phyloP scores from a whole-genome alignment of 1,140 invertebrate species.

The Dinothrombium tinctorium region DNA sequence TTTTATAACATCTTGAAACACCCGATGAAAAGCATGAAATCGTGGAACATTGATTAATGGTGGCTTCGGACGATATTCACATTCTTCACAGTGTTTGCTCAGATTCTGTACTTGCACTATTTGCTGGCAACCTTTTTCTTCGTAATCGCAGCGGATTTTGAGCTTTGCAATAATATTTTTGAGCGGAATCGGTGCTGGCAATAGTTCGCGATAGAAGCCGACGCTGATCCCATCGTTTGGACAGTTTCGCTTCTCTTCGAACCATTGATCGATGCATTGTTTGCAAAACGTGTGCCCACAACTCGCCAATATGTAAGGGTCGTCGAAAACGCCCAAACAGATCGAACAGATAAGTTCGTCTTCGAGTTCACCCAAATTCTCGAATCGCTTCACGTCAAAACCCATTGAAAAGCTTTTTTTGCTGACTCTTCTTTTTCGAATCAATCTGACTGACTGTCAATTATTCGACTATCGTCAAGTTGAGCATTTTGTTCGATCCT shows the following conservation, averaged over 20 bases:
- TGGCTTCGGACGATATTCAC: neutral
- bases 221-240: neutral
- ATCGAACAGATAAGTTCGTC: constrained; percentile 3
- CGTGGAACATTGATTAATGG: too few species aligned
- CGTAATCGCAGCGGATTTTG: constrained; percentile 3
- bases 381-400: neutral
- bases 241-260: neutral
- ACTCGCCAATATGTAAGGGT: neutral
- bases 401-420: too few species aligned
- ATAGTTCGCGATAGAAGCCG: neutral
- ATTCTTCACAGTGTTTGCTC: neutral
- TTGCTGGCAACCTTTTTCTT: constrained; percentile 4
- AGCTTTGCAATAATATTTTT: constrained; percentile 3
- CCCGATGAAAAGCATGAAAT: too few species aligned
- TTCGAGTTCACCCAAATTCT: neutral
- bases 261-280: neutral
- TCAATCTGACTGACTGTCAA: too few species aligned
- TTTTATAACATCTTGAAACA: too few species aligned
- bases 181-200: neutral
- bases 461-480: too few species aligned
- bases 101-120: constrained; percentile 1
- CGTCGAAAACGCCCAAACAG: neutral
- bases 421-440: too few species aligned
- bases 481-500: too few species aligned
- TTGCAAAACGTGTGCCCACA: constrained; percentile 1